Conservation (phyloP, 2,888 invertebrate species). For the Venustoraphidia nigricollis region DNA sequence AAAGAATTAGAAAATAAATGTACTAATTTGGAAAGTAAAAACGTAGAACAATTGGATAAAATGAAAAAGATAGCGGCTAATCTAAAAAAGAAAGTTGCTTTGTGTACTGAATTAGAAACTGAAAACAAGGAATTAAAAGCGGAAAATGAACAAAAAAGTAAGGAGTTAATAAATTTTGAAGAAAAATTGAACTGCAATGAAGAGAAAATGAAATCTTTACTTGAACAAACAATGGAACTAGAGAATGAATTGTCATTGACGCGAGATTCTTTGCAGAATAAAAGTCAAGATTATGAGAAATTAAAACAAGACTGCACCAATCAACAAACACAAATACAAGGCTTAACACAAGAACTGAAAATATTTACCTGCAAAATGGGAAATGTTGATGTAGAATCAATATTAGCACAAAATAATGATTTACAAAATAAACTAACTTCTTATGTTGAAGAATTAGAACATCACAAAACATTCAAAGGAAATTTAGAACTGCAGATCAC, state of each 20-base stretch:
- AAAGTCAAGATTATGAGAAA: slow-evolving; percentile 7
- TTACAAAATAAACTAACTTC: slow-evolving; percentile 19
- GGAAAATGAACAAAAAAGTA: slow-evolving; percentile 19
- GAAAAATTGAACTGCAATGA: slow-evolving; percentile 1
- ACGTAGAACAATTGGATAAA: slow-evolving; percentile 56
- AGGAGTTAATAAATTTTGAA: slow-evolving; percentile 15
- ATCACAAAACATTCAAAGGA: slow-evolving; percentile 23
- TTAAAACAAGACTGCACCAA: slow-evolving; percentile 10
- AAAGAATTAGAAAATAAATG: slow-evolving; percentile 26
- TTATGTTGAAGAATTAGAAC: slow-evolving; percentile 25
- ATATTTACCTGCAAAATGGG: slow-evolving; percentile 12
- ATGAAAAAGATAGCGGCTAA: slow-evolving; percentile 63
- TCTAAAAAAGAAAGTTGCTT: slow-evolving; percentile 53
- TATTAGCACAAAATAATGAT: slow-evolving; percentile 15
- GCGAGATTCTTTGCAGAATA: not conserved
- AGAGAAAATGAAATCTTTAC: slow-evolving; percentile 8
- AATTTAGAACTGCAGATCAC: too few relatives aligned
- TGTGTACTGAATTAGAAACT: slow-evolving; percentile 48
- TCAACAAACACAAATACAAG: slow-evolving; percentile 13
- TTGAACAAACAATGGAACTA: slow-evolving; percentile 11
- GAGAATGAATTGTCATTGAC: slow-evolving; percentile 9
- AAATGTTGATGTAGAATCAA: slow-evolving; percentile 7
- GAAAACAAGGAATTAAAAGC: slow-evolving; percentile 23
- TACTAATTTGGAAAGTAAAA: slow-evolving; percentile 37
- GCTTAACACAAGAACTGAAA: slow-evolving; percentile 27